Evolutionary conservation across 1,140 invertebrate genomes (phyloP).

Genomic region (Palaemon carinicauda): DNA sequence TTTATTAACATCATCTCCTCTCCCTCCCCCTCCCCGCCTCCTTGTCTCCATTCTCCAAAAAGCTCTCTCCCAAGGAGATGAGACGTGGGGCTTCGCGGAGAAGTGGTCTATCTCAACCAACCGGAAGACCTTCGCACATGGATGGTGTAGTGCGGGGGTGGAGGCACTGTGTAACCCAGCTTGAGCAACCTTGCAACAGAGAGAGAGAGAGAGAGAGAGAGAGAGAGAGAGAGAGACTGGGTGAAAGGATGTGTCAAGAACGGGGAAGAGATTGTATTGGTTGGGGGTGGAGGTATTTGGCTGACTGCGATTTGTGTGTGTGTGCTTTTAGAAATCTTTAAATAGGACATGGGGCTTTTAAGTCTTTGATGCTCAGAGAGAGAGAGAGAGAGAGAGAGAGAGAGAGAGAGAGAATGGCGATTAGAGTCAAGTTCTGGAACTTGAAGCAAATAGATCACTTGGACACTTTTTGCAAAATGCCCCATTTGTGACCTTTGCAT

Average conservation of each 20-base stretch:
- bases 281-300: too few relatives aligned
- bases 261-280: too few relatives aligned
- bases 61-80: conserved; percentile 16
- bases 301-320: too few relatives aligned
- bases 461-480: too few relatives aligned
- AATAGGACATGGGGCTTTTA: too few relatives aligned
- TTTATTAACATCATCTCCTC: background rate
- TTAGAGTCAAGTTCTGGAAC: too few relatives aligned
- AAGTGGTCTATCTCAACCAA: conserved; percentile 9
- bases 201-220: background rate
- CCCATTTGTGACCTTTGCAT: too few relatives aligned
- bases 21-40: background rate
- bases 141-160: conserved; percentile 11
- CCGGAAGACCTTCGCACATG: conserved; percentile 22
- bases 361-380: background rate
- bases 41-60: background rate
- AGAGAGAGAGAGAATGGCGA: too few relatives aligned
- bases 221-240: background rate
- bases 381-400: background rate
- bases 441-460: too few relatives aligned
- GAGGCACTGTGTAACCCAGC: background rate
- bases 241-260: background rate
- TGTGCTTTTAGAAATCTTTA: too few relatives aligned
- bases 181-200: too few relatives aligned
- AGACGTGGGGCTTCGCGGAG: background rate